These are phyloP conservation scores for Orchestes rusci DNA, from an alignment of 2,888 invertebrate genomes.

Conservation along the genomic window DNA sequence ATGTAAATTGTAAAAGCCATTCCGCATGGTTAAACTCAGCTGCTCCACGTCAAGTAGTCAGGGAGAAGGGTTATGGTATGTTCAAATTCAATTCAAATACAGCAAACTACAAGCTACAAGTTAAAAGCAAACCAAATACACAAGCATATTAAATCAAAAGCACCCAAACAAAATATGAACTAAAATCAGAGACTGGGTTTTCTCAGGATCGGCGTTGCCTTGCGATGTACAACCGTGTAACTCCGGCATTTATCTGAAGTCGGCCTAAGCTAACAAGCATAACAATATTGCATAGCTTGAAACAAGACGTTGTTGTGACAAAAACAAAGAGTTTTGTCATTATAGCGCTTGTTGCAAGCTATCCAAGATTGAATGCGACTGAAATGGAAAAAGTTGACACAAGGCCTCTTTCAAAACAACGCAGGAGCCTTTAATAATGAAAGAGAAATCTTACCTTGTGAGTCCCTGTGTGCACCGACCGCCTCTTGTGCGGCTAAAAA, in stretches of 20 bases:
- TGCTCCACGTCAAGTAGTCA: constrained; percentile 13
- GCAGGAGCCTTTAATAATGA: constrained; percentile 33
- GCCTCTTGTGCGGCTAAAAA: constrained; percentile 76
- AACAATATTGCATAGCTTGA: not conserved
- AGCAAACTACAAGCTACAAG: constrained; percentile 28
- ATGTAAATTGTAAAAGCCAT: not conserved
- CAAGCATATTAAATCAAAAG: constrained; percentile 34
- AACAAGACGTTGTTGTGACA: constrained; percentile 1
- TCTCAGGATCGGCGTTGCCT: constrained; percentile 43
- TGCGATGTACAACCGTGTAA: constrained; percentile 35
- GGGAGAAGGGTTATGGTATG: constrained; percentile 31
- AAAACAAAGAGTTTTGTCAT: constrained; percentile 1
- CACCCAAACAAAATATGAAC: constrained; percentile 32
- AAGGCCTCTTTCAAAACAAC: constrained; percentile 27
- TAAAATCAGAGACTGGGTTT: constrained; percentile 42
- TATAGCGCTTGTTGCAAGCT: not conserved
- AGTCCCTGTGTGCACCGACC: constrained; percentile 73
- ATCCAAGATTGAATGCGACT: not conserved
- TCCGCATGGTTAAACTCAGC: not conserved
- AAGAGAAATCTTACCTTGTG: constrained; percentile 76
- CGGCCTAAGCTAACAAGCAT: constrained; percentile 15
- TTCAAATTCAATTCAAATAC: constrained; percentile 11
- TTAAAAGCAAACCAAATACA: constrained; percentile 30
- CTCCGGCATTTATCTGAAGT: constrained; percentile 28
- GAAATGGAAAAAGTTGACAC: not conserved